Evolutionary conservation across 2,113 vertebrate genomes (phyloP).

Genomic region (Erythrocercus mccallii): DNA sequence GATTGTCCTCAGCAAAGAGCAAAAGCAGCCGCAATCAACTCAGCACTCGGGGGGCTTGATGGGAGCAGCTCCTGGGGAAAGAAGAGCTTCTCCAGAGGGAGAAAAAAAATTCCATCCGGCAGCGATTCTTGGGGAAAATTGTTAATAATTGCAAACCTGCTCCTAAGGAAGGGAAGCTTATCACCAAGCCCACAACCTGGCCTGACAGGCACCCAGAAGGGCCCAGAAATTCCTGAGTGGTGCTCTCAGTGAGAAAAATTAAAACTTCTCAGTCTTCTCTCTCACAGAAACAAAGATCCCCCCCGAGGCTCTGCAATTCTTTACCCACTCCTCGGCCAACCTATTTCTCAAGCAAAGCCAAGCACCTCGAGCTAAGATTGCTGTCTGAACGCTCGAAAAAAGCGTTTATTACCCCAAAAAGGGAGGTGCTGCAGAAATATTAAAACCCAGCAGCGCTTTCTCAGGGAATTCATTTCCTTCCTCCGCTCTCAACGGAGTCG

Average conservation of each 20-base stretch:
- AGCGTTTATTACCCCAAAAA: not conserved
- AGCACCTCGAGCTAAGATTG: not conserved
- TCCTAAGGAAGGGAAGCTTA: not conserved
- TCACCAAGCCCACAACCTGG: not conserved
- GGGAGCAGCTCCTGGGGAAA: not conserved
- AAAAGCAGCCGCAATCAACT: not conserved
- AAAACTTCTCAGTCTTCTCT: not conserved
- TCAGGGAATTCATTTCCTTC: not conserved
- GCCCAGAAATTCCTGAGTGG: not conserved
- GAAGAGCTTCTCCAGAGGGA: not conserved
- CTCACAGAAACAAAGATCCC: not conserved
- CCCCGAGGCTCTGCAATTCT: not conserved
- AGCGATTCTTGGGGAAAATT: not conserved
- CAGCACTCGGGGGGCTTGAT: not conserved
- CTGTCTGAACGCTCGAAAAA: not conserved
- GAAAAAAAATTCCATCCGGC: not conserved
- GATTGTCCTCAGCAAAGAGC: not conserved
- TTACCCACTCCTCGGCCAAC: not conserved
- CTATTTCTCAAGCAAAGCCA: not conserved
- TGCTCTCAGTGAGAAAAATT: not conserved
- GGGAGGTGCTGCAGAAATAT: not conserved
- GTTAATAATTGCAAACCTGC: not conserved
- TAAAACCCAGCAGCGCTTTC: not conserved
- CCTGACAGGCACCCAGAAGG: not conserved
- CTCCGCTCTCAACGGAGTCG: rapidly evolving